Evolutionary conservation across 2,888 invertebrate species (phyloP).

Genomic region (Drosophila phalerata): DNA sequence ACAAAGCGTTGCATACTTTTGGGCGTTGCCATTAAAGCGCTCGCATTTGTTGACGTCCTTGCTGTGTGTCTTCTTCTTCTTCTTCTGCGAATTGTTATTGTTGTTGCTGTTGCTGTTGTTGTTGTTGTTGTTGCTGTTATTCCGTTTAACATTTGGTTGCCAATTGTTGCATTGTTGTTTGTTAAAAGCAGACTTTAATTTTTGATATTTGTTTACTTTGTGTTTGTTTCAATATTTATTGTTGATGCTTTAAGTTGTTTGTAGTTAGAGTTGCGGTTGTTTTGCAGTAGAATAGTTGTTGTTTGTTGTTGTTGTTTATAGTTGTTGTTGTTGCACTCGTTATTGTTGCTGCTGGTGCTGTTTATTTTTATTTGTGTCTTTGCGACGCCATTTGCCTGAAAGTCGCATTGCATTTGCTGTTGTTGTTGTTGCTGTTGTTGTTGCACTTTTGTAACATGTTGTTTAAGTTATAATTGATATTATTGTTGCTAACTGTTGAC

Average conservation of each 20-base stretch:
- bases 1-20: conserved; percentile 61
- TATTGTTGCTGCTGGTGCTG: conserved; percentile 18
- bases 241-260: conserved; percentile 3
- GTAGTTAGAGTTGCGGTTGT: conserved; percentile 7
- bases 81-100: conserved; percentile 6
- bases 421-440: conserved; percentile 14
- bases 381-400: conserved; percentile 35
- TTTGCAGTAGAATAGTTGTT: conserved; percentile 14
- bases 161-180: conserved; percentile 50
- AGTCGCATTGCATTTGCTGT: conserved; percentile 19
- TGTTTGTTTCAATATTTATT: background rate
- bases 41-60: conserved; percentile 19
- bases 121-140: conserved; percentile 21
- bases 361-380: conserved; percentile 34
- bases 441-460: conserved; percentile 39
- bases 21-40: conserved; percentile 61
- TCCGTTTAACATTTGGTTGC: conserved; percentile 37
- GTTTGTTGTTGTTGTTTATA: conserved; percentile 23
- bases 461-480: conserved; percentile 8
- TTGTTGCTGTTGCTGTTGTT: conserved; percentile 17
- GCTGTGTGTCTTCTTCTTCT: conserved; percentile 9
- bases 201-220: background rate
- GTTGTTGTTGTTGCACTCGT: conserved; percentile 6
- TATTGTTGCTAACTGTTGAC: conserved; percentile 30
- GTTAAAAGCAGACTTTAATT: conserved; percentile 9